Conservation (phyloP, 2,113 vertebrate species). For the Thunnus maccoyii region DNA sequence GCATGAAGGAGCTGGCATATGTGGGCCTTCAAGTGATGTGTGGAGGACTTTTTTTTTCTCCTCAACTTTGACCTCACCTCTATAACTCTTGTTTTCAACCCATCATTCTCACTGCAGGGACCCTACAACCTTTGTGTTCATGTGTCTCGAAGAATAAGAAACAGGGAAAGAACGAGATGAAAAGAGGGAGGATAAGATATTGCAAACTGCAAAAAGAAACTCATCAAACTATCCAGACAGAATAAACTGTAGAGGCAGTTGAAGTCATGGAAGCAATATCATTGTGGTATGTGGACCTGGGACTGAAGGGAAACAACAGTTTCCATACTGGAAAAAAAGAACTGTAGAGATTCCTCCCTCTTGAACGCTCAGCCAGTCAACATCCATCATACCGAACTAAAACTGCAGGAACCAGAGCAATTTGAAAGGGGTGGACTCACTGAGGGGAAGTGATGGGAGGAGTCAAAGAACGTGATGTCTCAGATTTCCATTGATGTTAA, state of each 20-base stretch:
- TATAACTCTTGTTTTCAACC: conserved; percentile 54
- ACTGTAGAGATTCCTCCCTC: conserved; percentile 44
- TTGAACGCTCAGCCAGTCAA: conserved; percentile 48
- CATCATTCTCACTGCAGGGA: conserved; percentile 30
- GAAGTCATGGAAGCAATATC: conserved; percentile 47
- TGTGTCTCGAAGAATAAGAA: not conserved
- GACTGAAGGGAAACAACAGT: conserved; percentile 62
- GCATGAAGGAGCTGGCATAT: conserved; percentile 42
- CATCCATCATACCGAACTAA: conserved; percentile 61
- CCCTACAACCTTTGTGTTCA: not conserved
- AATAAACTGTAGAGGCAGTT: conserved; percentile 7
- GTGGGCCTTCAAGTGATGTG: conserved; percentile 25
- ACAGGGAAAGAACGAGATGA: not conserved
- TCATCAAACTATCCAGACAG: too few species aligned
- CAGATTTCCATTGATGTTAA: conserved; percentile 58
- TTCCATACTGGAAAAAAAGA: conserved; percentile 72
- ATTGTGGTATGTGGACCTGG: conserved; percentile 64
- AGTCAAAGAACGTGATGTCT: conserved; percentile 36
- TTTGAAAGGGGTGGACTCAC: conserved; percentile 58
- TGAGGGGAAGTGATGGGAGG: conserved; percentile 39
- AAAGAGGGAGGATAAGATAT: not conserved
- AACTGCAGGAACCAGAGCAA: conserved; percentile 56
- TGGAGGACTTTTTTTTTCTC: conserved; percentile 11
- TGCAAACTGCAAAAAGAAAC: too few species aligned
- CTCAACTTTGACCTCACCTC: conserved; percentile 62